Conservation (phyloP, 2,113 vertebrate genomes). For the Stomatorhinus ivindoensis region DNA sequence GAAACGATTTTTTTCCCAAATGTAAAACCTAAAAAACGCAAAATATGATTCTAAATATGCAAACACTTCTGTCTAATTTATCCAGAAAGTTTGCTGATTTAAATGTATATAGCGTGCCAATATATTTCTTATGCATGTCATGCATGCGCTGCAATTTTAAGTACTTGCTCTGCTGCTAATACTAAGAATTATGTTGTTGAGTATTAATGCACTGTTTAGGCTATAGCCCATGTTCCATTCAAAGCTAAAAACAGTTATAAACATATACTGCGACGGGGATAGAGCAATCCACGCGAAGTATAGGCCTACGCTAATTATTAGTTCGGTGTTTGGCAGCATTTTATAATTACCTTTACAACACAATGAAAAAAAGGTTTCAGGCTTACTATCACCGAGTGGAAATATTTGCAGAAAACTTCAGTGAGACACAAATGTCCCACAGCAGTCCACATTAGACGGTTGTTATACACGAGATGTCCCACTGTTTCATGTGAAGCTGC, state of each 20-base stretch:
- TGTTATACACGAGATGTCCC: background rate
- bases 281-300: background rate
- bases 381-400: background rate
- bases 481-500: background rate
- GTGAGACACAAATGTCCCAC: background rate
- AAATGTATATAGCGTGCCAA: background rate
- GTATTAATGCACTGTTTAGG: background rate
- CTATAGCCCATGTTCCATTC: background rate
- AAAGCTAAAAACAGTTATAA: background rate
- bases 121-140: background rate
- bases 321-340: background rate
- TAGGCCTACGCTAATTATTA: background rate
- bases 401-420: background rate
- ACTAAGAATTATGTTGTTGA: background rate
- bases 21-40: background rate
- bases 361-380: background rate
- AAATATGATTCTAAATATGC: background rate
- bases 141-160: background rate
- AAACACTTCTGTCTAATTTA: background rate
- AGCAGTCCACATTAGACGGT: background rate
- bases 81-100: background rate
- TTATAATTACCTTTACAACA: background rate
- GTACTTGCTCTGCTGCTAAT: background rate
- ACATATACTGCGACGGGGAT: background rate
- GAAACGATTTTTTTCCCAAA: background rate